Conservation (phyloP, 2,797 vertebrate species). For the Anomalospiza imberbis region DNA sequence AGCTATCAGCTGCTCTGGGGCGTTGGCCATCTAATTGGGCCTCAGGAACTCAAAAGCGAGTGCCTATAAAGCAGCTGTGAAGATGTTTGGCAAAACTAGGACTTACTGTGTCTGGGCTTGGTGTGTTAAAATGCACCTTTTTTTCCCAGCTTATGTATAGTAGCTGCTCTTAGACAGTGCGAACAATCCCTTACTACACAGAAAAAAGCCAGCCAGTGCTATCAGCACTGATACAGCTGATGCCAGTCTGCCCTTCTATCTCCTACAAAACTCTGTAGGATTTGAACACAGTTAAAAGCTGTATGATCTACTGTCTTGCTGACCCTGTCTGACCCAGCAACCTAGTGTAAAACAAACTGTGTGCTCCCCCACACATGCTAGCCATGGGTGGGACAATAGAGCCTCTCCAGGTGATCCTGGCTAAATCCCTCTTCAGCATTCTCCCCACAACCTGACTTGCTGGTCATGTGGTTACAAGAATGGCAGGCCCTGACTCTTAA, state of each 20-base stretch:
- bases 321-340: slow-evolving; percentile 18
- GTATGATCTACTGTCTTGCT: slow-evolving; percentile 5
- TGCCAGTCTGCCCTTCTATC: not conserved
- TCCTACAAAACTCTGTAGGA: not conserved
- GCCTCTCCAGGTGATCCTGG: slow-evolving; percentile 21
- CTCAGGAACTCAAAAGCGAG: not conserved
- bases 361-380: not conserved
- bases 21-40: not conserved
- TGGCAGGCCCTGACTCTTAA: not conserved
- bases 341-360: slow-evolving; percentile 9
- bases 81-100: not conserved
- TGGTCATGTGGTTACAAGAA: not conserved
- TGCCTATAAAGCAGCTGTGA: not conserved
- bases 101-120: not conserved
- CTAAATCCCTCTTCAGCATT: not conserved
- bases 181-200: not conserved
- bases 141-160: not conserved
- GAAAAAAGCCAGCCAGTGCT: not conserved
- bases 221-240: not conserved
- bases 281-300: not conserved
- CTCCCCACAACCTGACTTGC: not conserved
- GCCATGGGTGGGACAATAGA: not conserved
- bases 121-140: not conserved
- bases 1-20: not conserved
- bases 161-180: not conserved